Base-by-base conservation (phyloP, 2,113 vertebrate genomes). In the Daphoenositta chrysoptera region DNA sequence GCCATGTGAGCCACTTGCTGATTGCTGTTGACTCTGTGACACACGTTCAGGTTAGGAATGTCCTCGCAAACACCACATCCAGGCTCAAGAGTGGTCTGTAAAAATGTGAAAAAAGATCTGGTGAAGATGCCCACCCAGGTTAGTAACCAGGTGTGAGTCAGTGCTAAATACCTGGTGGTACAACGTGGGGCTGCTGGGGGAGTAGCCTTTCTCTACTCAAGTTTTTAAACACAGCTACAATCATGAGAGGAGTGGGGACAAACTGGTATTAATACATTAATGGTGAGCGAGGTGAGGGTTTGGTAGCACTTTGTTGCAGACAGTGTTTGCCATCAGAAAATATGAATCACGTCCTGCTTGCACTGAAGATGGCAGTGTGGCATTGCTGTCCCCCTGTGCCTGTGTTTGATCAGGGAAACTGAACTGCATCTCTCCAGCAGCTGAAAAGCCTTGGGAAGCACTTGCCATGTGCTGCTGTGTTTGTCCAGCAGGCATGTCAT, bases 61-160 rank as follows among this genome's bases (percentile, higher is more conserved):
- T 31, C 84, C 37, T 39, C 2, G 1, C 35, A 39, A 66, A 31
- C 10, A 7, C 23, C 4, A 1, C 3, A 11, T 33, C 7, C 16
- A 10, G 64, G 31, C 39, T 68, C 37, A 37, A 0, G 0, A 1
- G 18, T 33, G 12, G 30, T 15, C 33, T 53, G n/a, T 28, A 28
- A 72, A 87, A 77, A 30, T 10, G 24, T 24, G 64, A 5, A 15
- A 22, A 35, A n/a, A 22, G 27, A 39, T 23, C 30, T 35, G 9
- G 4, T 30, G 3, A 19, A 60, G n/a, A 5, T 63, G 30, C 39
- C 17, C 19, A 15, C n/a, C 20, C 28, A 56, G 15, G 19, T 76
- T 23, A 21, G 20, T 53, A 30, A 10, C 27, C 14, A 12, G 9
- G 4, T 42, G 1, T 16, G 18, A 69, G 50, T 47, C 37, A 5